Base-by-base conservation (phyloP, 2,797 vertebrate genomes). In the Lutra lutra region DNA sequence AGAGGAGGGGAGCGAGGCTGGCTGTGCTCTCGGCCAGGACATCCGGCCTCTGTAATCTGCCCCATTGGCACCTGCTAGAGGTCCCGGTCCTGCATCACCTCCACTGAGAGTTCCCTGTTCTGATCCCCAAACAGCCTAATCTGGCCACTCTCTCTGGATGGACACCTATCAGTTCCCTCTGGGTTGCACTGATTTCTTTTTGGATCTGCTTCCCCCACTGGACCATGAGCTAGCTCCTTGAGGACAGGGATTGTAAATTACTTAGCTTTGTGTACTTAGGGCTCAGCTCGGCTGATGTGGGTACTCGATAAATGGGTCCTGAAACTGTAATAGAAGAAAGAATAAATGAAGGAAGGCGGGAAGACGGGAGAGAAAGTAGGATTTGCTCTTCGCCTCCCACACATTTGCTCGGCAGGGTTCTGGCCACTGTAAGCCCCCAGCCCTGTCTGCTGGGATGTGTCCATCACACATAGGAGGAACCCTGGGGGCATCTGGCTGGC, bases 351-450 rank as follows among this genome's bases (percentile, higher is more conserved):
- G 75, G 11, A 23, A n/a, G 75, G 75, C 2, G n/a, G 32, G 32
- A 7, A n/a, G 10, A 46, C 0, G 3, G 32, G 75, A 9, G 14
- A 27, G 72, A 18, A 75, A 17, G 40, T 9, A 29, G 40, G 25
- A 60, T 70, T 78, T 86, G 60, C 2, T 56, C 20, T 83, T 86
- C 2, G 1, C 32, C 68, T 72, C 66, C 62, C 20, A 48, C 38
- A 10, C 20, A 83, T 62, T 75, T 23, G 70, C 40, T 21, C 12
- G 32, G 25, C 56, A 25, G 91, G 17, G 46, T 43, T 17, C 60
- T 2, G 48, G 6, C 13, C 0, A 0, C 68, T 43, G 80, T 78
- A 32, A 54, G 60, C 0, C 0, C 32, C 25, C 17, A n/a, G 6
- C 46, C 62, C 11, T 10, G 0, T 48, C 46, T 70, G 14, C 46